Conservation (phyloP, 2,888 invertebrate species). For the Gymnocheta viridis region DNA sequence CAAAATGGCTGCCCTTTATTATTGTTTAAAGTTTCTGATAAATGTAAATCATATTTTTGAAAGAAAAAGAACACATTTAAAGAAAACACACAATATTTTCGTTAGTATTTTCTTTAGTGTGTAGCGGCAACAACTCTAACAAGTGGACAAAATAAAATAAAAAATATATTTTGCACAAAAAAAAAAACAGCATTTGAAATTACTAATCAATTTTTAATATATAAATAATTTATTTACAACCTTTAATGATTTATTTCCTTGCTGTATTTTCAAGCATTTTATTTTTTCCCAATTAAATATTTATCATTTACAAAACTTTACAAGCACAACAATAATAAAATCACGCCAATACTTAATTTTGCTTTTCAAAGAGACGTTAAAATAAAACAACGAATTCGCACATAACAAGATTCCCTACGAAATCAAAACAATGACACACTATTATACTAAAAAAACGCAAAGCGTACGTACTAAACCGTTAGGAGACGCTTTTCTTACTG, state of each 20-base stretch:
- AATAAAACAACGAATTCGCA: slow-evolving; percentile 44
- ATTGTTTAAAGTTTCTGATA: too few relatives aligned
- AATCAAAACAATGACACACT: slow-evolving; percentile 66
- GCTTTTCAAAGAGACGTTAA: slow-evolving; percentile 36
- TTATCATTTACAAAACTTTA: slow-evolving; percentile 28
- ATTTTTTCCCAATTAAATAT: neutral
- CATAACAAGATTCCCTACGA: slow-evolving; percentile 53
- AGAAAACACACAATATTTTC: too few relatives aligned
- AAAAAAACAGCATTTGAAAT: too few relatives aligned
- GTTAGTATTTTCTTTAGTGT: neutral
- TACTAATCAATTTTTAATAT: too few relatives aligned
- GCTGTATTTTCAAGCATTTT: neutral
- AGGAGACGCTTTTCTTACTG: slow-evolving; percentile 83
- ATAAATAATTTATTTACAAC: neutral
- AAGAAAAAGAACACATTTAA: too few relatives aligned
- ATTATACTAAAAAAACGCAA: slow-evolving; percentile 78
- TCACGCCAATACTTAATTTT: slow-evolving; percentile 32
- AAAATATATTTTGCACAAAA: neutral
- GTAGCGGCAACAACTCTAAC: slow-evolving; percentile 44
- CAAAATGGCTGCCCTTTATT: too few relatives aligned
- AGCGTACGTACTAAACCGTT: slow-evolving; percentile 83
- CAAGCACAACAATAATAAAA: slow-evolving; percentile 21
- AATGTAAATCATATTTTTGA: too few relatives aligned
- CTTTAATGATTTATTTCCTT: neutral
- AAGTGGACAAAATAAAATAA: slow-evolving; percentile 14